Evolutionary conservation across 2,113 vertebrate species (phyloP), one percentile per base, ranked within the genome.

Genomic region (Corydoras maculifer): DNA sequence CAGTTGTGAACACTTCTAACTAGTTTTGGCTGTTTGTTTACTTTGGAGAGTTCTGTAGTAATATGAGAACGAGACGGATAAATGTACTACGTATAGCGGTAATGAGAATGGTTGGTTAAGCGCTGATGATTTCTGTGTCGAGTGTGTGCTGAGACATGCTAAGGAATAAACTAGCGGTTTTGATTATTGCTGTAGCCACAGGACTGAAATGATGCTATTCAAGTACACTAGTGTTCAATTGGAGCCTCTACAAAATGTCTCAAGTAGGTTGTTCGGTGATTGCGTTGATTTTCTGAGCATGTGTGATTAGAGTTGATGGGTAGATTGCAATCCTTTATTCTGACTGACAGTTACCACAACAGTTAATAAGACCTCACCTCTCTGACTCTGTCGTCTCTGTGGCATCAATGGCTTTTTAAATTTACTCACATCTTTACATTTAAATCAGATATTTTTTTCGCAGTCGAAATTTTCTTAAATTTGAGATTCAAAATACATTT

Each of bases 261-360:
- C 13, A 18, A 48, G 69, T 7, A 11, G 55, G 55, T 54, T 65
- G 48, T 49, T 55, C 58, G 58, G 31, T 75, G 69, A 71, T 65
- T 74, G 73, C 48, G 43, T 72, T 59, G 59, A 78, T 75, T 62
- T 78, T 61, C 75, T 4, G 31, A 78, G 69, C 69, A 30, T 8
- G 49, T 72, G 32, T 49, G 54, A 62, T 49, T 63, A 58, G 35
- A 55, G 58, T 30, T n/a, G 51, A 43, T 31, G 50, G n/a, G n/a
- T 48, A 43, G 11, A 8, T 62, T 57, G 15, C 54, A 72, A 61
- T 69, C 48, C 43, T 61, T 43, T 54, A 32, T 35, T 13, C 4
- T 65, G 29, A 60, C 25, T 54, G n/a, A 60, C 15, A 60, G 63
- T 32, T 29, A 55, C 61, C 67, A 29, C 35, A 55, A 32, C n/a